Evolutionary conservation across 2,797 vertebrate genomes (phyloP), one percentile per base, ranked within the genome.

Genomic region (Aplochiton taeniatus): DNA sequence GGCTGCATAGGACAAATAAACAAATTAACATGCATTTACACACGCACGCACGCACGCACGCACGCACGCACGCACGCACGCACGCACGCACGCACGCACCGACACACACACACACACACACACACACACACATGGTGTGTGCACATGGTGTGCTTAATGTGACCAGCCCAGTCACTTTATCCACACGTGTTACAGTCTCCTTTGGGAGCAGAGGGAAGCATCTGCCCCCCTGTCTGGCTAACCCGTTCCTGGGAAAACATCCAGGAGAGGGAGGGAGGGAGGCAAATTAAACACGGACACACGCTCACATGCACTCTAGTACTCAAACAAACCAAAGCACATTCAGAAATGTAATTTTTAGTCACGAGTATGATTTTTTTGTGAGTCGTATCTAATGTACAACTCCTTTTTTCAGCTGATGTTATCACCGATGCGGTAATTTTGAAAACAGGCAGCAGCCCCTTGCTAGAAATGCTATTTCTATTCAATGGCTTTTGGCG

Each of bases 81-180:
- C 62, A 41, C 17, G 56, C 65, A 64, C 50, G 41, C 48, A 56
- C 54, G 41, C 19, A 41, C 54, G 14, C 85, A 84, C 85, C 85
- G 83, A 86, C 87, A 87, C 83, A 78, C 42, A 45, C 57, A 17
- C 56, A 58, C 56, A 17, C 41, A 47, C 45, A 20, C 45, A 47
- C 58, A 47, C n/a, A 46, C 58, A 19, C 43, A 47, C 54, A 58
- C 63, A 12, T 42, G 41, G 61, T 18, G 77, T 17, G 83, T 78
- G 88, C 87, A 90, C 88, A 90, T 88, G 88, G 91, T 88, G 90
- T 90, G 88, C 85, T 84, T 92, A 91, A 92, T 91, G 86, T 84
- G 89, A 92, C 89, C 89, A 84, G 90, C 77, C 81, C 56, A 80
- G 76, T 51, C 73, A 77, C 82, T 78, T 78, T 31, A 31, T 72